phyloP scores from a whole-genome alignment of 2,113 vertebrate species.

The Pygoscelis adeliae region DNA sequence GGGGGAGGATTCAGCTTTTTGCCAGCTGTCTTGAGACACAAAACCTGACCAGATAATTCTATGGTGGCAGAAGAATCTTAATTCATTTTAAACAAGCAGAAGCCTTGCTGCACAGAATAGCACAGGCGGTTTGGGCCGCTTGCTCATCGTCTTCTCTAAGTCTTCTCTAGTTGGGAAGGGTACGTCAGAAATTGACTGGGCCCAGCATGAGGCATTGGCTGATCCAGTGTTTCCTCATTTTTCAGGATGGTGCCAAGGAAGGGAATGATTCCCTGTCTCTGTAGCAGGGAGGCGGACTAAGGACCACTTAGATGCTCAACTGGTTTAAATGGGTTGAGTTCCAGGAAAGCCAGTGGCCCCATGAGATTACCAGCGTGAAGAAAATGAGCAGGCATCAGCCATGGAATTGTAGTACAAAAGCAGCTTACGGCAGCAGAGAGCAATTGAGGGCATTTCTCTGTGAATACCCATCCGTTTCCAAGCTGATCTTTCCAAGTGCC shows the following conservation, averaged over 20 bases:
- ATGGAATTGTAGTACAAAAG: constrained; percentile 35
- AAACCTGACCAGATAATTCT: background rate
- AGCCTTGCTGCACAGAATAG: background rate
- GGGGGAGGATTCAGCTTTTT: background rate
- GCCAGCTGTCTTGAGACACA: background rate
- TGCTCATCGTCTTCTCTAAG: background rate
- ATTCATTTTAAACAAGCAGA: background rate
- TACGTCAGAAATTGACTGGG: background rate
- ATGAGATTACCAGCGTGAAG: background rate
- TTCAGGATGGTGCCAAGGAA: background rate
- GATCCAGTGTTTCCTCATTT: background rate
- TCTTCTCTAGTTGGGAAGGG: background rate
- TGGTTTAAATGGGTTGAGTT: background rate
- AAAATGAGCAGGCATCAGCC: background rate
- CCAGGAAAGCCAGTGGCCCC: background rate
- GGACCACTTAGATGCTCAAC: background rate
- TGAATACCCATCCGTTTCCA: background rate
- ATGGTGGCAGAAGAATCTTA: background rate
- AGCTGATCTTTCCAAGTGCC: constrained; percentile 48
- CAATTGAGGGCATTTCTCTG: constrained; percentile 33
- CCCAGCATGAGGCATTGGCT: background rate
- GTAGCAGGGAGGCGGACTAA: background rate
- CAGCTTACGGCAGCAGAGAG: constrained; percentile 24
- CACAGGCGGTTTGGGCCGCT: background rate
- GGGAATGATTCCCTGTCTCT: background rate